phyloP scores from a whole-genome alignment of 2,797 vertebrate species.

The Lithobates sylvaticus region DNA sequence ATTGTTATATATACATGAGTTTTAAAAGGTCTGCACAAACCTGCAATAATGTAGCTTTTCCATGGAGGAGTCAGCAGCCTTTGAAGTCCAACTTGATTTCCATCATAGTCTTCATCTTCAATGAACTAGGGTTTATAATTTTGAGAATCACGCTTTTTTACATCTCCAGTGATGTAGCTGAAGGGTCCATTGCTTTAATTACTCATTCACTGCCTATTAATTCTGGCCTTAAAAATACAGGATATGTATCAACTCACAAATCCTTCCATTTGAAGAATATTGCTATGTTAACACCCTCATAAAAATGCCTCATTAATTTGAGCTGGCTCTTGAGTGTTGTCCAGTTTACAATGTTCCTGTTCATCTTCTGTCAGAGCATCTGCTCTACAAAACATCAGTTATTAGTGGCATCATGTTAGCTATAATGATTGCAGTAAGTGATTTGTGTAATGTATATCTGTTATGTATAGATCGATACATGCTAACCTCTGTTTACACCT shows the following conservation, averaged over 20 bases:
- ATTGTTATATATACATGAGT: too few relatives aligned
- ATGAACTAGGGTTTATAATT: too few relatives aligned
- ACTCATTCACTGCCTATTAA: slow-evolving; percentile 34
- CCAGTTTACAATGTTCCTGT: slow-evolving; percentile 25
- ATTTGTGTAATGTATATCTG: slow-evolving; percentile 13
- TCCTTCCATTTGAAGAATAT: slow-evolving; percentile 31
- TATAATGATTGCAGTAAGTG: slow-evolving; percentile 6
- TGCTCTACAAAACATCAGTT: slow-evolving; percentile 40
- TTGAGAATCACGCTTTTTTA: too few relatives aligned
- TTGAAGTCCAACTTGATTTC: too few relatives aligned
- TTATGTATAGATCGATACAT: slow-evolving; percentile 33
- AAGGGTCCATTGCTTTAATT: slow-evolving; percentile 4
- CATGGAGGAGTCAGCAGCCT: too few relatives aligned
- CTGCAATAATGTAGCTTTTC: too few relatives aligned
- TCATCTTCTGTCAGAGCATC: slow-evolving; percentile 49
- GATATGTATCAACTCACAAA: slow-evolving; percentile 31
- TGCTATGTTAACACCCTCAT: slow-evolving; percentile 51
- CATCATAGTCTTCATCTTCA: too few relatives aligned
- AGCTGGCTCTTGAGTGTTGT: slow-evolving; percentile 27
- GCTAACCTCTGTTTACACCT: slow-evolving; percentile 40
- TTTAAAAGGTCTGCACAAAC: too few relatives aligned
- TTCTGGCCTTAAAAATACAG: slow-evolving; percentile 5
- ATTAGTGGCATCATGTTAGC: slow-evolving; percentile 24
- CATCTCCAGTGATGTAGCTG: too few relatives aligned
- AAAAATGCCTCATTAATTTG: slow-evolving; percentile 55